These are phyloP conservation scores for Pemphredon lugubris DNA, from an alignment of 2,888 invertebrate species.

Conservation along the genomic window DNA sequence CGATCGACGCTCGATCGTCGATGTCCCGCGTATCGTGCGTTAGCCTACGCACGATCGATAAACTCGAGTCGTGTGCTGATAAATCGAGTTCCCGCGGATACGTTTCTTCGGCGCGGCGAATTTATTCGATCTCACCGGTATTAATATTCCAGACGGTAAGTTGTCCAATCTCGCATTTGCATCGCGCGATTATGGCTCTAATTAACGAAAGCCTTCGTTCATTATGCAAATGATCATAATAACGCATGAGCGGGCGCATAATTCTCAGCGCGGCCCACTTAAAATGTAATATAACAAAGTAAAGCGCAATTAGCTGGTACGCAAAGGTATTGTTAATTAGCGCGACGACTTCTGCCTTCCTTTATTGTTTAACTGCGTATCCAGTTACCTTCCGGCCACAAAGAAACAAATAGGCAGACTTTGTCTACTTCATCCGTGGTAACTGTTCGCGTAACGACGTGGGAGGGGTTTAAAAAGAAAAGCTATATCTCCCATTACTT, in stretches of 20 bases:
- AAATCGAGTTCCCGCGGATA: too few relatives aligned
- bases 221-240: conserved; percentile 77
- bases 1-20: too few relatives aligned
- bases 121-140: conserved; percentile 23
- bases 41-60: too few relatives aligned
- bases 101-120: conserved; percentile 1
- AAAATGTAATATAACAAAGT: conserved; percentile 72
- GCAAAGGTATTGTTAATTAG: conserved; percentile 71
- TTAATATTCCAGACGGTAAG: conserved; percentile 68
- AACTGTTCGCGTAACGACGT: conserved; percentile 30
- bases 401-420: conserved; percentile 63
- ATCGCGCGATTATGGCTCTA: conserved; percentile 73
- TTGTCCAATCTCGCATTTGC: conserved; percentile 70
- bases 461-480: conserved; percentile 30
- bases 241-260: conserved; percentile 72
- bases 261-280: conserved; percentile 66
- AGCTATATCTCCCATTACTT: conserved; percentile 47
- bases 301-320: conserved; percentile 68
- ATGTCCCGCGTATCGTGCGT: too few relatives aligned
- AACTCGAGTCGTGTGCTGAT: too few relatives aligned
- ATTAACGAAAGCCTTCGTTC: conserved; percentile 76
- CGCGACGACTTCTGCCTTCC: conserved; percentile 62
- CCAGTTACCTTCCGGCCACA: conserved; percentile 61
- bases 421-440: conserved; percentile 60
- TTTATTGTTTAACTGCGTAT: conserved; percentile 67